Evolutionary conservation across 1,140 invertebrate species (phyloP).

Genomic region (Epicauta chinensis): DNA sequence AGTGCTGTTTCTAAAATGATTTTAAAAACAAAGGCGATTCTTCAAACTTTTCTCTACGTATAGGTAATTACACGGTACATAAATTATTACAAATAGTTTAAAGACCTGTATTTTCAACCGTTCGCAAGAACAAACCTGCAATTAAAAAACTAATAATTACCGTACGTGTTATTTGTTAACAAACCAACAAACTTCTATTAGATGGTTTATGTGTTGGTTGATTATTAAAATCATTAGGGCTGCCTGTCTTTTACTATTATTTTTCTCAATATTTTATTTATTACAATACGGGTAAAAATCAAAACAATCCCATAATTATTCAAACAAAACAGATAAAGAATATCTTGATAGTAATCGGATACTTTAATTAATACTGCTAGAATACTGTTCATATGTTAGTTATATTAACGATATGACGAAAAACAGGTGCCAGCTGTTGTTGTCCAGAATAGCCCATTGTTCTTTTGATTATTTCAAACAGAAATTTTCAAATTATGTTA

Average conservation of each 20-base stretch:
- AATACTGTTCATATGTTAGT: too few species aligned
- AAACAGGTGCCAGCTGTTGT: too few species aligned
- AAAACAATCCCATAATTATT: too few species aligned
- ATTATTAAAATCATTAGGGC: conserved; percentile 12
- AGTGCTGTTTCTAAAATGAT: neutral
- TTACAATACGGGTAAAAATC: too few species aligned
- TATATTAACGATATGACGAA: too few species aligned
- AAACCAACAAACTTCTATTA: conserved; percentile 1
- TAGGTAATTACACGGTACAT: conserved; percentile 19
- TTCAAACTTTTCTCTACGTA: conserved; percentile 5
- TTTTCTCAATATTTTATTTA: too few species aligned
- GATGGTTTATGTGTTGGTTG: neutral
- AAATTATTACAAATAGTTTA: conserved; percentile 23
- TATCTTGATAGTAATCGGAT: too few species aligned
- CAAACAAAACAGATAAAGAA: too few species aligned
- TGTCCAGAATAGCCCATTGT: too few species aligned
- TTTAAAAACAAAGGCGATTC: neutral
- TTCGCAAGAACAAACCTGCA: conserved; percentile 16
- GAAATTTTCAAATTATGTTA: too few species aligned
- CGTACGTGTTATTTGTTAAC: conserved; percentile 8
- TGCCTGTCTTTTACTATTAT: conserved; percentile 1
- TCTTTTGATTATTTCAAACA: too few species aligned
- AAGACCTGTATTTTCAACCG: conserved; percentile 13
- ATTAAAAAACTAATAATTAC: conserved; percentile 22
- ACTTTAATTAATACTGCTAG: too few species aligned